Base-by-base conservation (phyloP, 2,888 invertebrate species). In the Falcaria lacertinaria region DNA sequence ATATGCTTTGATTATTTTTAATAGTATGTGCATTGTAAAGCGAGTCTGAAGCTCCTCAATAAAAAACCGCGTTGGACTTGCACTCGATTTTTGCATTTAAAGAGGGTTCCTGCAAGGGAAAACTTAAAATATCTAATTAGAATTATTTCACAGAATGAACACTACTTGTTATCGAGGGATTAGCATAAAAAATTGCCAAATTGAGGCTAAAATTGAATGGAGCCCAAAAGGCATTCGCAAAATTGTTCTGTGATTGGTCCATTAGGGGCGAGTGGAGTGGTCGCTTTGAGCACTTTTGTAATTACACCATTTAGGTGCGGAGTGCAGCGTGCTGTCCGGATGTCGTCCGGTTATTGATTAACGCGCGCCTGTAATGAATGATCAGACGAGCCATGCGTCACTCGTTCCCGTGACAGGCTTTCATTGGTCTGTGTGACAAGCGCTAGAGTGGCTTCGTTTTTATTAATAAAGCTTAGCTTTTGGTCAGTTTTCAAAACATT, bases 341-440 rank as follows among this genome's bases (percentile, higher is more conserved):
- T 50, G 55, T 43, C 52, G 59, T 59, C 57, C 52, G 55, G 71
- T 69, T 82, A 83, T 82, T 81, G 83, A 84, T 81, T 81, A 72
- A 68, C 68, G 74, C 60, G 50, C 56, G n/a, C 67, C 59, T 69
- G 74, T 74, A 68, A 71, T 75, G 73, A n/a, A 74, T 71, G 68
- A 69, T 69, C 62, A 69, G 66, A 54, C 64, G 54, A 65, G 64
- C 57, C 61, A 68, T 74, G 73, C 72, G 70, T 76, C 74, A 70
- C 53, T 42, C 44, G 28, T 42, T 25, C 45, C 41, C 44, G 43
- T 41, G 36, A 44, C 45, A 46, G 17, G 34, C 28, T 28, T 16
- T 42, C 28, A 37, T 39, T 42, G 41, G 40, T 14, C 3, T 42
- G 38, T 52, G 47, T 15, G 19, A 28, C 4, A 22, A 15, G 34